A percentile compares a stretch with the other conserved stretches of the same genome.
Evolutionary conservation across 2,888 invertebrate species (phyloP).

Genomic region (Morpho deidamia): DNA sequence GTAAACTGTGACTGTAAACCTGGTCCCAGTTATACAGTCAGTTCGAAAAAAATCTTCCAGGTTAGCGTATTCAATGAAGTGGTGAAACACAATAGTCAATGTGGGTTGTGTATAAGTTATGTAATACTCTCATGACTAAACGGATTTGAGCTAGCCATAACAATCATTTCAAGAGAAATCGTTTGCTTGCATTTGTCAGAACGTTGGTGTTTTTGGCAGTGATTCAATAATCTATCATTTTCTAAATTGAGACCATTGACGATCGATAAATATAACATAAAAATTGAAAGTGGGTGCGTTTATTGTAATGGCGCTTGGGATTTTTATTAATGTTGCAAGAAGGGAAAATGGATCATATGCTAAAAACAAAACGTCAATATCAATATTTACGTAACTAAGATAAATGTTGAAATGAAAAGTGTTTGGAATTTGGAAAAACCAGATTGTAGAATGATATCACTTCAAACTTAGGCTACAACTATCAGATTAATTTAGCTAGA

Average conservation of each 20-base stretch:
- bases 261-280: constrained; percentile 20
- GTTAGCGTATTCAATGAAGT: too few species aligned
- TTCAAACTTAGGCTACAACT: too few species aligned
- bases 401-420: too few species aligned
- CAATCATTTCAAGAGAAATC: constrained; percentile 34
- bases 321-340: constrained; percentile 2
- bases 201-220: constrained; percentile 41
- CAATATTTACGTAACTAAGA: too few species aligned
- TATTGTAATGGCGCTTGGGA: constrained; percentile 8
- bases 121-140: constrained; percentile 26
- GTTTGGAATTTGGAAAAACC: too few species aligned
- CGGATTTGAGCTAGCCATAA: constrained; percentile 33
- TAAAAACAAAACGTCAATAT: too few species aligned
- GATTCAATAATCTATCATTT: constrained; percentile 38
- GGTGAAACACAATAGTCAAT: neutral
- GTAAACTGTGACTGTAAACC: too few species aligned
- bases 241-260: constrained; percentile 31
- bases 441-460: too few species aligned
- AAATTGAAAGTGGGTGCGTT: constrained; percentile 3
- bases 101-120: constrained; percentile 2
- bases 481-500: too few species aligned
- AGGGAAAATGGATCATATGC: neutral
- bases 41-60: too few species aligned
- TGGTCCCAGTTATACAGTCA: too few species aligned
- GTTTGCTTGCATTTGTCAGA: constrained; percentile 28